Conservation (phyloP, 64 coral and sea anemone species). For the Pocillopora damicornis region DNA sequence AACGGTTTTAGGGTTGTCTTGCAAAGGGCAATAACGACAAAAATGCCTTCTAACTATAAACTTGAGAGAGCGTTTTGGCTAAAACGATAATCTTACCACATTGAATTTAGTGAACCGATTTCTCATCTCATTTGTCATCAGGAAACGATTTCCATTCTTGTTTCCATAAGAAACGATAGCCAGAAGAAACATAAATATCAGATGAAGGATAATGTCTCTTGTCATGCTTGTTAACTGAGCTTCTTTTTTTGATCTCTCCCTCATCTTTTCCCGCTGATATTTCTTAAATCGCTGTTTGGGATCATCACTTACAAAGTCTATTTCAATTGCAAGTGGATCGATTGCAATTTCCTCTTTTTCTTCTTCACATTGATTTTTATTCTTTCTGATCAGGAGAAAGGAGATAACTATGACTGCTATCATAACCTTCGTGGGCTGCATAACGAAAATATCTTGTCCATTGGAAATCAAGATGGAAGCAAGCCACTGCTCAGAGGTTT, state of each 20-base stretch:
- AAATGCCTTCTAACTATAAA: too few relatives aligned
- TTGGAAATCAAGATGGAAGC: slow-evolving; percentile 80
- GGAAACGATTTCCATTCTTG: slow-evolving; percentile 49
- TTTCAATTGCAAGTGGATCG: not conserved
- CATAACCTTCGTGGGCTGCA: slow-evolving; percentile 76
- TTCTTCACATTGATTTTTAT: not conserved
- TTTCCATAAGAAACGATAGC: slow-evolving; percentile 81
- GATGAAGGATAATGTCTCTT: slow-evolving; percentile 43
- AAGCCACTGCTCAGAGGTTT: slow-evolving; percentile 77
- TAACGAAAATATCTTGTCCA: slow-evolving; percentile 72
- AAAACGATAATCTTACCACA: slow-evolving; percentile 28
- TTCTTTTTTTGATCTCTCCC: slow-evolving; percentile 58
- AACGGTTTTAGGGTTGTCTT: too few relatives aligned
- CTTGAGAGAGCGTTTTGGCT: too few relatives aligned
- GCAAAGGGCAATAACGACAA: too few relatives aligned
- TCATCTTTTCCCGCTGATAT: slow-evolving; percentile 39
- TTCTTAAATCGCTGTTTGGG: slow-evolving; percentile 6
- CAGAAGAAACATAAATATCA: slow-evolving; percentile 61
- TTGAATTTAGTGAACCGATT: slow-evolving; percentile 62
- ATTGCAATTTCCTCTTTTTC: not conserved
- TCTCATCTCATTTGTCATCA: slow-evolving; percentile 54
- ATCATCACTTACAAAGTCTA: not conserved
- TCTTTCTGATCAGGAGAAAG: slow-evolving; percentile 30
- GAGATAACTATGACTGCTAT: slow-evolving; percentile 60
- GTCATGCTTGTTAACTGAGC: slow-evolving; percentile 58